These are phyloP conservation scores for Limonius californicus DNA, from an alignment of 1,140 invertebrate species.

Conservation along the genomic window DNA sequence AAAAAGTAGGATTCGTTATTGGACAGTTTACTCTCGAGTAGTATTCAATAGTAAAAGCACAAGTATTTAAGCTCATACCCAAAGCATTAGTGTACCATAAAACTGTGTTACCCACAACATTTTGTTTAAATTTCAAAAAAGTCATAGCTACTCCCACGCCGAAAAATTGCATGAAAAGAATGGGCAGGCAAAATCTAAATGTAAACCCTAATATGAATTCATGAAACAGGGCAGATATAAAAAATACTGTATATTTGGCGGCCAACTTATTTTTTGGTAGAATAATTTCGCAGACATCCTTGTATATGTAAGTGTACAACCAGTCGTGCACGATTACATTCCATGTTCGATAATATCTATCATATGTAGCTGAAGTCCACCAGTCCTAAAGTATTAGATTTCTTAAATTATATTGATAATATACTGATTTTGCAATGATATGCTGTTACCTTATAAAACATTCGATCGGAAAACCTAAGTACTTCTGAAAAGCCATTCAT, in stretches of 20 bases:
- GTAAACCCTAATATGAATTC: constrained; percentile 78
- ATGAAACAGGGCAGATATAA: constrained; percentile 71
- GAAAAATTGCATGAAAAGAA: constrained; percentile 70
- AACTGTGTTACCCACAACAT: constrained; percentile 66
- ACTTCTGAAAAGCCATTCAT: constrained; percentile 84
- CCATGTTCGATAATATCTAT: constrained; percentile 83
- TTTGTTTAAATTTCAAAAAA: constrained; percentile 51
- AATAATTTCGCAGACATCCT: constrained; percentile 64
- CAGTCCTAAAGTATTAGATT: constrained; percentile 69
- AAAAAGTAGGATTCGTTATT: constrained; percentile 18
- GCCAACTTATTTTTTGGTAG: constrained; percentile 48
- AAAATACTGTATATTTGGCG: constrained; percentile 54
- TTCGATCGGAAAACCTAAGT: constrained; percentile 74
- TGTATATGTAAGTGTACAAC: constrained; percentile 87
- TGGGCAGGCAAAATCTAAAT: constrained; percentile 83
- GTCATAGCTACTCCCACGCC: constrained; percentile 57
- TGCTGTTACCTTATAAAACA: constrained; percentile 65
- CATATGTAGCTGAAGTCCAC: constrained; percentile 84
- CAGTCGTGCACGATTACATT: constrained; percentile 91
- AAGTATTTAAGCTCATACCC: constrained; percentile 72
- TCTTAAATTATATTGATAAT: background rate
- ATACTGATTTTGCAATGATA: too few relatives aligned
- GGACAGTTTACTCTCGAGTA: constrained; percentile 79
- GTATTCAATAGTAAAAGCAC: constrained; percentile 80
- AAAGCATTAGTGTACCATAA: constrained; percentile 76